Conservation (phyloP, 2,888 invertebrate genomes). For the Sphaeridia pumilis region DNA sequence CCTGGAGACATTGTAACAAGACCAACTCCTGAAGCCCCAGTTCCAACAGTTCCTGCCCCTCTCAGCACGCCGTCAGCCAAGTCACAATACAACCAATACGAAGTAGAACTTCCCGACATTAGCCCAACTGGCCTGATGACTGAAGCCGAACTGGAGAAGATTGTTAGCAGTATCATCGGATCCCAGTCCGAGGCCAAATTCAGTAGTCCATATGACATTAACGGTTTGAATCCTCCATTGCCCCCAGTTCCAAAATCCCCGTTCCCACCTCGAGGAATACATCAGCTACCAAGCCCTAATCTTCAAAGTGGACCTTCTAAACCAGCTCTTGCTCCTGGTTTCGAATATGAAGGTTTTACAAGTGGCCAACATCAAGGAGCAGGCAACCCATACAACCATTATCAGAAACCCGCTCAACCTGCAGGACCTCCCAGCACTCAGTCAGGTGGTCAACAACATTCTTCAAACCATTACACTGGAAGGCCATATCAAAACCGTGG, state of each 20-base stretch:
- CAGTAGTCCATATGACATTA: neutral
- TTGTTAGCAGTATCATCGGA: conserved; percentile 3
- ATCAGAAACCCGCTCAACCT: too few relatives aligned
- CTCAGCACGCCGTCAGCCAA: too few relatives aligned
- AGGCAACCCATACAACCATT: too few relatives aligned
- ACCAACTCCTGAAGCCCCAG: neutral
- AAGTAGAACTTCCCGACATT: conserved; percentile 4
- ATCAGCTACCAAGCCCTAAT: neutral
- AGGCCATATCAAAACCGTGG: too few relatives aligned
- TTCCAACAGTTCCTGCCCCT: neutral
- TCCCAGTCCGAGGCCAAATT: neutral
- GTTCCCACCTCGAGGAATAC: neutral
- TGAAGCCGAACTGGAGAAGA: conserved; percentile 5
- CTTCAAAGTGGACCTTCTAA: neutral
- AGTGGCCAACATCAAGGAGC: too few relatives aligned
- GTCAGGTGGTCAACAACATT: too few relatives aligned
- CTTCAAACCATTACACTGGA: too few relatives aligned
- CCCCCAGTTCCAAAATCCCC: neutral
- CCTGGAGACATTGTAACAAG: neutral
- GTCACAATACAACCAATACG: neutral
- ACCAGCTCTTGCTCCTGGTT: neutral
- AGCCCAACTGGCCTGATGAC: conserved; percentile 1
- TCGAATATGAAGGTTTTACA: too few relatives aligned
- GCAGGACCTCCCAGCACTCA: too few relatives aligned
- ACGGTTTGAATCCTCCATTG: neutral